Percentiles rank a stretch among this genome's conserved stretches.
phyloP scores from a whole-genome alignment of 1,140 invertebrate genomes.

The Manduca sexta region DNA sequence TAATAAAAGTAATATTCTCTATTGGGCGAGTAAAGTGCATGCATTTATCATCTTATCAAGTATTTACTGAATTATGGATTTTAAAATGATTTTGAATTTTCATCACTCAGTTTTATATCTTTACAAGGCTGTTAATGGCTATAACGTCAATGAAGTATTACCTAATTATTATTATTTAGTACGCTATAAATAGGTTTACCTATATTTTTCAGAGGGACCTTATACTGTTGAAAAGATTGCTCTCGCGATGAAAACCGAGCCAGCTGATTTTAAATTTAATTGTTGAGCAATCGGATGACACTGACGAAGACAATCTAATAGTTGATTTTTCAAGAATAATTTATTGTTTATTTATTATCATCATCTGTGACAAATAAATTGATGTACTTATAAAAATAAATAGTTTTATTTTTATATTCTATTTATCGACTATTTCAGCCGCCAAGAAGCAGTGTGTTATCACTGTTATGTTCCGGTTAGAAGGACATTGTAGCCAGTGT shows the following conservation, averaged over 20 bases:
- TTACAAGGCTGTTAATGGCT: background rate
- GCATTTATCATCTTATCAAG: background rate
- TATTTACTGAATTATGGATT: background rate
- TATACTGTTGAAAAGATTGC: slow-evolving; percentile 27
- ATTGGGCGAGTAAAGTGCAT: background rate
- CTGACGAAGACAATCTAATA: too few relatives aligned
- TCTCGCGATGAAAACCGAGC: slow-evolving; percentile 19
- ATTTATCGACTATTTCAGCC: too few relatives aligned
- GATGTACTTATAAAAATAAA: too few relatives aligned
- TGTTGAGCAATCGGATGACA: slow-evolving; percentile 1
- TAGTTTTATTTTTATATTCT: too few relatives aligned
- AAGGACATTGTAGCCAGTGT: too few relatives aligned
- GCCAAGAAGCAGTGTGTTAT: too few relatives aligned
- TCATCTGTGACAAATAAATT: too few relatives aligned
- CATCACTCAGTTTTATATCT: background rate
- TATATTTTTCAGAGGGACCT: slow-evolving; percentile 30
- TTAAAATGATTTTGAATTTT: background rate
- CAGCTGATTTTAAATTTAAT: slow-evolving; percentile 28
- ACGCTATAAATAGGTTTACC: background rate
- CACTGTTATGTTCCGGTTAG: too few relatives aligned
- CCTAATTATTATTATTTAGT: slow-evolving; percentile 1
- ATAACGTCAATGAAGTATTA: background rate
- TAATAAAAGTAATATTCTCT: background rate
- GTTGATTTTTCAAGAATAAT: too few relatives aligned
- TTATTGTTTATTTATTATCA: too few relatives aligned